phyloP scores from a whole-genome alignment of 2,113 vertebrate species.

The Colius striatus region DNA sequence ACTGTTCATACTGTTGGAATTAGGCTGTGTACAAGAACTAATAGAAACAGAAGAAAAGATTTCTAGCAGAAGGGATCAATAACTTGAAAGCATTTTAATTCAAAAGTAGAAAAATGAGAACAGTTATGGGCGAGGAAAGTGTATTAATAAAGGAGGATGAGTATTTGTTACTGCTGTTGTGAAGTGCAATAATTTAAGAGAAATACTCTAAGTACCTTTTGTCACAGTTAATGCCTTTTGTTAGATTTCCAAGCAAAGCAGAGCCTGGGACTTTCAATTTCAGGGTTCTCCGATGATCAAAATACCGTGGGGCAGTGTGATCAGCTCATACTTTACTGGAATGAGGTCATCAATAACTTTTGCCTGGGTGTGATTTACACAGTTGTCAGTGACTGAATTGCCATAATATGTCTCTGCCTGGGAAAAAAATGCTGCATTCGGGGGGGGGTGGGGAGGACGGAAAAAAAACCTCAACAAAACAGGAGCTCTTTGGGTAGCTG shows the following conservation, averaged over 20 bases:
- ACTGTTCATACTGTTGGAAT: not conserved
- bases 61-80: slow-evolving; percentile 38
- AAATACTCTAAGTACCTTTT: slow-evolving; percentile 58
- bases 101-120: slow-evolving; percentile 39
- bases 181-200: slow-evolving; percentile 65
- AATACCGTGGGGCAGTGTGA: slow-evolving; percentile 47
- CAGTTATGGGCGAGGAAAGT: slow-evolving; percentile 23
- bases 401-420: slow-evolving; percentile 52
- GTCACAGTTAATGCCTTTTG: slow-evolving; percentile 47
- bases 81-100: slow-evolving; percentile 39
- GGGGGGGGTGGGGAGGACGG: not conserved
- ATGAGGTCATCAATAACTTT: slow-evolving; percentile 63
- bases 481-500: slow-evolving; percentile 4
- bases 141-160: slow-evolving; percentile 62
- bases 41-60: not conserved
- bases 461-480: not conserved
- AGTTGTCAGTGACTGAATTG: slow-evolving; percentile 63
- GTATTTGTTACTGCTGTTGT: slow-evolving; percentile 52
- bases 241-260: slow-evolving; percentile 37
- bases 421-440: slow-evolving; percentile 48
- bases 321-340: slow-evolving; percentile 52
- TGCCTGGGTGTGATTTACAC: slow-evolving; percentile 55
- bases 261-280: slow-evolving; percentile 54
- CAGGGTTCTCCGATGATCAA: slow-evolving; percentile 56
- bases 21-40: not conserved